phyloP scores from a whole-genome alignment of 2,888 invertebrate species.

The Diogma glabrata region DNA sequence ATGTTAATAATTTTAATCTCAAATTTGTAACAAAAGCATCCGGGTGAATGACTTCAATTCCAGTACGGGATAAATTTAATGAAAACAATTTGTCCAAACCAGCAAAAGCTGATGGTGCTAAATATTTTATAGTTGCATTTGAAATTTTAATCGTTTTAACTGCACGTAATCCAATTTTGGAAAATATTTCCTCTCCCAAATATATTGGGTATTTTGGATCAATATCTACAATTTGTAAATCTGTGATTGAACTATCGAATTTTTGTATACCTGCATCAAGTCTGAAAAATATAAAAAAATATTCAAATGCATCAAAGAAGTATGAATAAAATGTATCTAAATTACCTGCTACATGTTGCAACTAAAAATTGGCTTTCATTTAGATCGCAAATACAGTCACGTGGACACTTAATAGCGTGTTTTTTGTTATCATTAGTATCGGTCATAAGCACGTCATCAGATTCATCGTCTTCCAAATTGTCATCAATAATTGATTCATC shows the following conservation, averaged over 20 bases:
- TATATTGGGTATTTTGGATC: constrained; percentile 45
- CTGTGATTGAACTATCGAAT: constrained; percentile 54
- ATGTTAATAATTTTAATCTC: constrained; percentile 51
- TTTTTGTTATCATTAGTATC: background rate
- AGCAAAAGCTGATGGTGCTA: constrained; percentile 58
- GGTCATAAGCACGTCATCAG: constrained; percentile 24
- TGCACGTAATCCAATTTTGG: constrained; percentile 49
- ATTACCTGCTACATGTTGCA: constrained; percentile 50
- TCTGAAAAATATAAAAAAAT: constrained; percentile 19
- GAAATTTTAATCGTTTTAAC: constrained; percentile 56
- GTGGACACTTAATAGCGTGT: constrained; percentile 41
- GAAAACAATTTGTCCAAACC: constrained; percentile 53
- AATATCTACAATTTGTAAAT: constrained; percentile 52
- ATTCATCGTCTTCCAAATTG: constrained; percentile 27
- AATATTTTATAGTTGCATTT: constrained; percentile 53
- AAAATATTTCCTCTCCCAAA: constrained; percentile 48
- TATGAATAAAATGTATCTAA: background rate
- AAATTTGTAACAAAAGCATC: constrained; percentile 57
- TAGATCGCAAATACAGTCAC: constrained; percentile 49
- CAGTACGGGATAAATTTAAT: constrained; percentile 57
- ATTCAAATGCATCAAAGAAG: background rate
- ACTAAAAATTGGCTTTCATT: constrained; percentile 46
- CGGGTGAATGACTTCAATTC: constrained; percentile 51
- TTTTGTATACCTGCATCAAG: constrained; percentile 53
- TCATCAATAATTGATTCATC: constrained; percentile 25